Evolutionary conservation across 2,113 vertebrate genomes (phyloP).

Genomic region (Fulica atra): DNA sequence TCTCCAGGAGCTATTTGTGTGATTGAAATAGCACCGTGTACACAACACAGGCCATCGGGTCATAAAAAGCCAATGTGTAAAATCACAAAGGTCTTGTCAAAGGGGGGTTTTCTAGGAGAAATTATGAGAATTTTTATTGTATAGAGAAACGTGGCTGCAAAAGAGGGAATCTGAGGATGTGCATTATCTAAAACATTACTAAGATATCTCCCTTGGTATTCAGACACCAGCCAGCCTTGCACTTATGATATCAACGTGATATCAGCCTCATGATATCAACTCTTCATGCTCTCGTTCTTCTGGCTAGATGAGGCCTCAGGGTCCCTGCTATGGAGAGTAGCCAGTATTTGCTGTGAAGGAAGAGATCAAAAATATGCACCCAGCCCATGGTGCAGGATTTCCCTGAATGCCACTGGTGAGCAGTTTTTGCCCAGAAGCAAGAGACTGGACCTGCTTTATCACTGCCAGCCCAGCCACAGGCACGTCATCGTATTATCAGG

Average conservation of each 20-base stretch:
- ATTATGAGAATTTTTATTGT: neutral
- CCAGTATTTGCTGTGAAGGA: neutral
- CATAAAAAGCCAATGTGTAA: neutral
- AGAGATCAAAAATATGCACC: neutral
- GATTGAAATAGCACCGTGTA: neutral
- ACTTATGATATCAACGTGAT: rapidly evolving
- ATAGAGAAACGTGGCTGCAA: neutral
- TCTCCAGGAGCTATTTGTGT: neutral
- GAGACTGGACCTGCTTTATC: neutral
- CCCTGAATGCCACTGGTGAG: neutral
- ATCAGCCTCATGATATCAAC: neutral
- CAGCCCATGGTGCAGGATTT: neutral
- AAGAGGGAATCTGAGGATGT: neutral
- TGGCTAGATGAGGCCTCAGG: neutral
- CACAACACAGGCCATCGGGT: neutral
- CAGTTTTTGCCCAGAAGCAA: neutral
- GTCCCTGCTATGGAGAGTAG: neutral
- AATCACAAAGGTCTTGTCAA: neutral
- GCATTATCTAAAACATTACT: neutral
- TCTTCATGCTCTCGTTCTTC: neutral
- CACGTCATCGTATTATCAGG: neutral
- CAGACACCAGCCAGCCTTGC: neutral
- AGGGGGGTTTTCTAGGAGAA: neutral
- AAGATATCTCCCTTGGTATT: neutral
- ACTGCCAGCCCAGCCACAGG: neutral